Base-by-base conservation (phyloP, 2,888 invertebrate genomes). In the Micropterix aruncella region DNA sequence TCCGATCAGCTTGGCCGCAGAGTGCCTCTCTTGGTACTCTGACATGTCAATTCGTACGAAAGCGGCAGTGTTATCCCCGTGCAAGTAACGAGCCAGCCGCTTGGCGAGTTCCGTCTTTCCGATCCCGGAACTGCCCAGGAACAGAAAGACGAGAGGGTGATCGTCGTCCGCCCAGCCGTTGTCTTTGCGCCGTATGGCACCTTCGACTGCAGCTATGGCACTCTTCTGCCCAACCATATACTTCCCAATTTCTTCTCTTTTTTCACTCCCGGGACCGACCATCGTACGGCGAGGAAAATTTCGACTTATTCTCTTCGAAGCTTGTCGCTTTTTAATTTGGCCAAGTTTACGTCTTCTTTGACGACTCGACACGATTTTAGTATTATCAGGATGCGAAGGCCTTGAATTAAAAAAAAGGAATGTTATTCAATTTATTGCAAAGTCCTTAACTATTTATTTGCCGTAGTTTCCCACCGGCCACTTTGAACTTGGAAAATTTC, bases 31-130 rank as follows among this genome's bases (percentile, higher is more conserved):
- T 63, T 92, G 92, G 66, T 88, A 93, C 62, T 93, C 93, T 1
- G 90, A 91, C 93, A 93, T 93, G 61, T 93, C 93, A 27, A 93
- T 70, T 16, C 93, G 74, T 53, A 94, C 88, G 62, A 93, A 93
- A 12, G 79, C 77, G 49, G 81, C 74, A 36, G 76, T 70, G 56
- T 84, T 81, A 53, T 85, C 83, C 57, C 83, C 83, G 61, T 91
- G 89, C 54, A 93, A 77, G 61, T 93, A 92, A 16, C 75, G 71
- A 40, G 92, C 91, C 45, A 92, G 70, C 61, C 91, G 91, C 60
- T 93, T 93, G 0, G 91, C 92, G 51, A 92, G 67, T 66, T 93
- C 93, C 18, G 93, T 94, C 73, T 94, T 94, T 44, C 93, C 93
- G 57, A 93, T 91, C 9, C 93, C 93, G n/a, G 91, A 92, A 43